A percentile compares a stretch with the other conserved stretches of the same genome.
Evolutionary conservation across 1,140 invertebrate genomes (phyloP).

Genomic region (Drosophila kohkoa): DNA sequence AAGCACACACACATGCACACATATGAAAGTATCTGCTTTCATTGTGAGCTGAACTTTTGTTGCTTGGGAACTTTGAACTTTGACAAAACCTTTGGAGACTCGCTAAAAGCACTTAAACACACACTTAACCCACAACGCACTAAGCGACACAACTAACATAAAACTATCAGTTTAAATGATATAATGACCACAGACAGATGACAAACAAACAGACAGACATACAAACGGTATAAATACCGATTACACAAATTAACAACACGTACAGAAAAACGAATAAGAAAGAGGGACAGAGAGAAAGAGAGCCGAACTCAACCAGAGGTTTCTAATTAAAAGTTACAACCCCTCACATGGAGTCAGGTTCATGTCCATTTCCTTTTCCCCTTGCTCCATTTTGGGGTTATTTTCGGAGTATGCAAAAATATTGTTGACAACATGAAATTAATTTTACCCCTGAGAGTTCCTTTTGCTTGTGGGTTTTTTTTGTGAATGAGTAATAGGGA

Average conservation of each 20-base stretch:
- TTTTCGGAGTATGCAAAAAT: constrained; percentile 51
- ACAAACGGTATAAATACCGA: constrained; percentile 54
- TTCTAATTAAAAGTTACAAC: constrained; percentile 76
- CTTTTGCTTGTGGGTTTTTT: constrained; percentile 5
- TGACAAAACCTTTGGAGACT: constrained; percentile 32
- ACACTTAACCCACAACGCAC: constrained; percentile 43
- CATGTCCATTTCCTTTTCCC: neutral
- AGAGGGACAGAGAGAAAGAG: neutral
- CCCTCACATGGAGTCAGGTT: constrained; percentile 21
- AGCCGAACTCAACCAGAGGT: constrained; percentile 24
- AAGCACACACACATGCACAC: neutral
- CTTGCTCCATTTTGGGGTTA: neutral
- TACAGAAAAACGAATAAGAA: constrained; percentile 1
- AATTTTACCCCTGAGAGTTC: constrained; percentile 56
- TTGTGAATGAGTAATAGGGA: constrained; percentile 11
- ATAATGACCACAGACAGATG: constrained; percentile 58
- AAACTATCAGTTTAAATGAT: constrained; percentile 52
- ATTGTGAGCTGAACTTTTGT: constrained; percentile 42
- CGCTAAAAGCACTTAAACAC: constrained; percentile 26
- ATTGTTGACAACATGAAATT: constrained; percentile 69
- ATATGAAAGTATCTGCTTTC: constrained; percentile 1
- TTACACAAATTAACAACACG: constrained; percentile 64
- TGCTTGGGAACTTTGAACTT: constrained; percentile 43
- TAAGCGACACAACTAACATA: constrained; percentile 17
- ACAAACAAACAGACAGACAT: constrained; percentile 1